Conservation (phyloP, 2,113 vertebrate genomes). For the Austrofundulus limnaeus region DNA sequence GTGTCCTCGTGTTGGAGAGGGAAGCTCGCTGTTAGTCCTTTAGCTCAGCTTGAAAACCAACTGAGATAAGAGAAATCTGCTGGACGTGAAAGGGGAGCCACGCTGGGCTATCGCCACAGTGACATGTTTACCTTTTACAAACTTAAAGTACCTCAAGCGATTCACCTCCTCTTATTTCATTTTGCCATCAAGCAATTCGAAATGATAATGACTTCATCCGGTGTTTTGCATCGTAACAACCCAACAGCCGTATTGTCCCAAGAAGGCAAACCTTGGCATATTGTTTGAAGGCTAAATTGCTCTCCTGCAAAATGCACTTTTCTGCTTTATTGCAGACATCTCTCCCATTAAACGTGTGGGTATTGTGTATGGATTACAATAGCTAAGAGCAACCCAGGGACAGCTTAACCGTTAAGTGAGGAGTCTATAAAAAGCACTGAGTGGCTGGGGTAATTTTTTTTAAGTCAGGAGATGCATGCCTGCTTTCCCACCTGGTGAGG, state of each 20-base stretch:
- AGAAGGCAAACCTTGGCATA: slow-evolving; percentile 54
- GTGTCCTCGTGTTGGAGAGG: slow-evolving; percentile 68
- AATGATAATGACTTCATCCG: slow-evolving; percentile 34
- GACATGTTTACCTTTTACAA: slow-evolving; percentile 22
- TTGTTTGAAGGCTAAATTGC: slow-evolving; percentile 70
- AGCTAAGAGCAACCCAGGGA: slow-evolving; percentile 72
- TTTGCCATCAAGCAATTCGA: slow-evolving; percentile 33
- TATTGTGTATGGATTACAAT: slow-evolving; percentile 75
- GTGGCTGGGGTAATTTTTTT: slow-evolving; percentile 48
- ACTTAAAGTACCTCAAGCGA: slow-evolving; percentile 19
- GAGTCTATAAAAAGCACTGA: slow-evolving; percentile 65
- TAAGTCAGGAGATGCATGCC: slow-evolving; percentile 31
- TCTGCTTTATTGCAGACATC: slow-evolving; percentile 62
- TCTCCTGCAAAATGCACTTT: slow-evolving; percentile 56
- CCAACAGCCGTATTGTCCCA: slow-evolving; percentile 49
- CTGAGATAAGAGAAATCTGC: slow-evolving; percentile 71
- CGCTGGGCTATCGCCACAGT: not conserved
- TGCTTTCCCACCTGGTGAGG: slow-evolving; percentile 60
- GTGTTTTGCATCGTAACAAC: slow-evolving; percentile 33
- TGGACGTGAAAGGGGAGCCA: slow-evolving; percentile 33
- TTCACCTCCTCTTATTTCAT: slow-evolving; percentile 14
- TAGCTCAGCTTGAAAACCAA: slow-evolving; percentile 77
- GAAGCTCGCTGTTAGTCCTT: slow-evolving; percentile 78
- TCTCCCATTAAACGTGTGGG: slow-evolving; percentile 63
- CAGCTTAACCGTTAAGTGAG: slow-evolving; percentile 60